These are phyloP conservation scores for Kobus ellipsiprymnus DNA, from an alignment of 2,113 vertebrate species.

Conservation along the genomic window DNA sequence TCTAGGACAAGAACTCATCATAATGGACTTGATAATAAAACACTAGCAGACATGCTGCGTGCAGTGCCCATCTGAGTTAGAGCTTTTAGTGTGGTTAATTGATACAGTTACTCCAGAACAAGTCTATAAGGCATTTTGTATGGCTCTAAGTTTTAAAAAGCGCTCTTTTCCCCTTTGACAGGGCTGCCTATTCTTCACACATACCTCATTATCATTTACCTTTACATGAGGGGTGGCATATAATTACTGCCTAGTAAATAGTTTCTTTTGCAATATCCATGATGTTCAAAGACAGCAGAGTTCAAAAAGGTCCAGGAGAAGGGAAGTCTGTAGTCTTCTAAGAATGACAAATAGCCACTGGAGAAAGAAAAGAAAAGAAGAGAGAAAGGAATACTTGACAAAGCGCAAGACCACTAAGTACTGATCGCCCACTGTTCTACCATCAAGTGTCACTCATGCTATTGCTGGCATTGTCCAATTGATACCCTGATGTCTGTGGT, in stretches of 20 bases:
- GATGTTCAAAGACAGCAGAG: slow-evolving; percentile 77
- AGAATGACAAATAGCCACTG: slow-evolving; percentile 76
- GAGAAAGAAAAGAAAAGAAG: slow-evolving; percentile 55
- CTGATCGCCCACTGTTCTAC: slow-evolving; percentile 52
- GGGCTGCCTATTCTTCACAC: slow-evolving; percentile 71
- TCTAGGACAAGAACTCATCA: slow-evolving; percentile 83
- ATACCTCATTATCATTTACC: slow-evolving; percentile 78
- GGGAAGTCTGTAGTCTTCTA: slow-evolving; percentile 75
- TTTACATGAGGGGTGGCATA: slow-evolving; percentile 79
- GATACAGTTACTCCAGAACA: slow-evolving; percentile 84
- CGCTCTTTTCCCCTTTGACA: slow-evolving; percentile 62
- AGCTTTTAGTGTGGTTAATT: slow-evolving; percentile 84
- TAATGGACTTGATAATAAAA: slow-evolving; percentile 86
- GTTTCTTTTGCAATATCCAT: slow-evolving; percentile 68
- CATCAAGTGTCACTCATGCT: slow-evolving; percentile 72
- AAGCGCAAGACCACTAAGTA: slow-evolving; percentile 53
- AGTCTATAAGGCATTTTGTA: slow-evolving; percentile 81
- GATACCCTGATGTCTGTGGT: slow-evolving; percentile 50
- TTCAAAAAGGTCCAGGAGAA: slow-evolving; percentile 82
- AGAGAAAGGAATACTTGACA: slow-evolving; percentile 67
- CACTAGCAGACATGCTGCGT: slow-evolving; percentile 82
- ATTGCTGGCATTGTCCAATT: slow-evolving; percentile 43
- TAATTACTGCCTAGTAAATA: slow-evolving; percentile 81
- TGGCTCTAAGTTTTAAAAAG: slow-evolving; percentile 76
- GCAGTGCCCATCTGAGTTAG: slow-evolving; percentile 77